These are phyloP conservation scores for Halcyon badia DNA, from an alignment of 2,797 vertebrate genomes.

Conservation along the genomic window DNA sequence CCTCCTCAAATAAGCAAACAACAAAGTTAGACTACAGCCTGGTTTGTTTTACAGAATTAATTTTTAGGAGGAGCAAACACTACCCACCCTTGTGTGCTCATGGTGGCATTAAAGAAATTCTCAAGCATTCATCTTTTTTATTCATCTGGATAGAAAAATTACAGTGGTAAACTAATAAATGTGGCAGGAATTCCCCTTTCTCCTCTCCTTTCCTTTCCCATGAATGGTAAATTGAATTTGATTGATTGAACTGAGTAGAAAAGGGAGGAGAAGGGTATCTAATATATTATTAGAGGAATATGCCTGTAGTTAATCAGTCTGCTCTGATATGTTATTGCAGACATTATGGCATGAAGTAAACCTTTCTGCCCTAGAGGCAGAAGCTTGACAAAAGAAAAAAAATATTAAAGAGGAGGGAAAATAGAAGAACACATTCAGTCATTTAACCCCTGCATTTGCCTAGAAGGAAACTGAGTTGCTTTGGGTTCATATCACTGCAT, in stretches of 20 bases:
- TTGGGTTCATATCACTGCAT: neutral
- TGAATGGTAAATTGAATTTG: neutral
- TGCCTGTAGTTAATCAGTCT: neutral
- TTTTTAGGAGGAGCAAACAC: neutral
- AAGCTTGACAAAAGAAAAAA: neutral
- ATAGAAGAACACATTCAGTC: neutral
- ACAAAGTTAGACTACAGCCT: neutral
- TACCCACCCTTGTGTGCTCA: neutral
- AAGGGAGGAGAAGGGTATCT: neutral
- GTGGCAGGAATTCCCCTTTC: neutral
- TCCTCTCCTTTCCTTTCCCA: neutral
- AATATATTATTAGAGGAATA: neutral
- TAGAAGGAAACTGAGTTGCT: neutral
- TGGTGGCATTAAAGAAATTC: neutral
- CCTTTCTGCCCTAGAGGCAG: neutral
- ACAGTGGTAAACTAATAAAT: neutral
- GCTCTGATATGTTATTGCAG: neutral
- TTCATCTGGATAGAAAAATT: neutral
- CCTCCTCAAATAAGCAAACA: constrained; percentile 11
- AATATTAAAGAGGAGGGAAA: accelerated
- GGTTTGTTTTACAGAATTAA: neutral
- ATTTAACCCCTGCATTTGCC: neutral
- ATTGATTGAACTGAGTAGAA: neutral
- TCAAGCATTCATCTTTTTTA: neutral
- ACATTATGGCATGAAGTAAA: neutral